Base-by-base conservation (phyloP, 2,888 invertebrate species). In the Mesorhabditis belari region DNA sequence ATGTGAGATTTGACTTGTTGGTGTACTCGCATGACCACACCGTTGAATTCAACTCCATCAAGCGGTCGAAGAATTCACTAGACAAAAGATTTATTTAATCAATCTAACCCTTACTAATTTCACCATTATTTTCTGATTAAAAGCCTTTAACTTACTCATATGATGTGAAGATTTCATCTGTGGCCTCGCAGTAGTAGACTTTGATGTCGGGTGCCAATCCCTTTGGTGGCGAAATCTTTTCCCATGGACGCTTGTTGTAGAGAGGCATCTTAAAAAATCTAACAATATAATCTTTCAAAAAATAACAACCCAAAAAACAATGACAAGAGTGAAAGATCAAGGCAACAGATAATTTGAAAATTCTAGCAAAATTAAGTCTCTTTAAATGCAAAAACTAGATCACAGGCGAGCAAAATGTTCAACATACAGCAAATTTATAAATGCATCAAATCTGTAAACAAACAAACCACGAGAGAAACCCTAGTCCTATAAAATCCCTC, bases 11-110 rank as follows among this genome's bases (percentile, higher is more conserved):
- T 55, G 90, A 87, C 82, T 89, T 89, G 3, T 94, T 93, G 19
- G 95, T 95, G 82, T 91, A 87, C 76, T 90, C 88, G 84, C 96
- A 96, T 59, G 92, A 89, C 96, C 96, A 98, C 57, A 94, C 90
- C 83, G 95, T 88, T 17, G 95, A 94, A 83, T 95, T 96, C 81
- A 94, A 92, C 71, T 93, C 85, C 82, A 96, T 93, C 75, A 93
- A 90, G 77, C 95, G 87, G 79, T 93, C 91, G 83, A 94, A 95
- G 83, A 91, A 96, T 80, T 92, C 90, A 82, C 94, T 95, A 85
- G 59, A n/a, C n/a, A n/a, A n/a, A n/a, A n/a, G 27, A 56, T 51
- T 29, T 44, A 21, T 56, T 28, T 35, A 63, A 24, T n/a, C n/a
- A n/a, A n/a, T n/a, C n/a, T n/a, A n/a, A n/a, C n/a, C n/a, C n/a